A percentile compares a stretch with the other conserved stretches of the same genome.
These are phyloP conservation scores for Unio delphinus DNA, from an alignment of 2,888 invertebrate genomes.

Conservation along the genomic window DNA sequence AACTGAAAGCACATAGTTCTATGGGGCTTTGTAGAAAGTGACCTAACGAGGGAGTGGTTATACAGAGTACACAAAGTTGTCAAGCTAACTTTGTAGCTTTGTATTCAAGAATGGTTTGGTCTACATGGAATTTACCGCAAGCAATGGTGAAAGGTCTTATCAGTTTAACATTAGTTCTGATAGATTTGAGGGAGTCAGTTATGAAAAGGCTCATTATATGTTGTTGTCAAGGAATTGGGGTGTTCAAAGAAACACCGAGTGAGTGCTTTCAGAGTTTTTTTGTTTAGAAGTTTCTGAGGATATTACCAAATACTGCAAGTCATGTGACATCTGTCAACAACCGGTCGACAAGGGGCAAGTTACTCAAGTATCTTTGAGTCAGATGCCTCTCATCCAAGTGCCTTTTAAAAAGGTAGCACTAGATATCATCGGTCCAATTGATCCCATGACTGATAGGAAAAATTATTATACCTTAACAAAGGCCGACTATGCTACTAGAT, in stretches of 20 bases:
- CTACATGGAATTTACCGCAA: too few species aligned
- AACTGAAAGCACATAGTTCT: too few species aligned
- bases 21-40: too few species aligned
- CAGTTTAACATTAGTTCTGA: conserved; percentile 3
- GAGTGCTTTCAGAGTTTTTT: conserved; percentile 17
- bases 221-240: conserved; percentile 24
- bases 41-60: too few species aligned
- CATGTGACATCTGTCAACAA: too few species aligned
- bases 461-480: conserved; percentile 6
- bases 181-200: too few species aligned
- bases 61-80: too few species aligned
- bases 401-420: background rate
- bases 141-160: background rate
- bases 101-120: too few species aligned
- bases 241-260: conserved; percentile 14
- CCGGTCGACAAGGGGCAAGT: background rate
- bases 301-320: conserved; percentile 2
- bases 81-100: too few species aligned
- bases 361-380: too few species aligned
- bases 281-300: conserved; percentile 18
- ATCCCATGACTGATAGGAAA: conserved; percentile 6
- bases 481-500: conserved; percentile 19
- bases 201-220: conserved; percentile 14
- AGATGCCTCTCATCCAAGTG: too few species aligned
- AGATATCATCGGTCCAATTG: conserved; percentile 18